These are phyloP conservation scores for Melanotaenia nigrans DNA, from an alignment of 2,797 vertebrate species.

Conservation along the genomic window DNA sequence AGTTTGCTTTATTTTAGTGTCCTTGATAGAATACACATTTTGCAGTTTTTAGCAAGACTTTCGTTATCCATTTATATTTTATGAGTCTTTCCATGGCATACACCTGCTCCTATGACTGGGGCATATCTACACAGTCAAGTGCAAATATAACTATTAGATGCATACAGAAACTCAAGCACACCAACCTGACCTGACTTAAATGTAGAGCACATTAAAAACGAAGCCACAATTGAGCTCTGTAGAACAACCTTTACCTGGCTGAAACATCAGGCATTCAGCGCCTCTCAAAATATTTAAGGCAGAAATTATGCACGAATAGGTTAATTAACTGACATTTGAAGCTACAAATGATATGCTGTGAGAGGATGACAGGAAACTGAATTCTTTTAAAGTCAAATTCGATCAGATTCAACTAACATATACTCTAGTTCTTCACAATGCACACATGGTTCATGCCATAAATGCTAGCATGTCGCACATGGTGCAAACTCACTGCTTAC, in stretches of 20 bases:
- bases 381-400: no score
- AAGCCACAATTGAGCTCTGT: no score
- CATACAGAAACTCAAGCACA: no score
- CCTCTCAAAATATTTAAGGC: not conserved
- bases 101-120: not conserved
- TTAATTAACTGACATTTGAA: slow-evolving; percentile 16
- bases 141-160: not conserved
- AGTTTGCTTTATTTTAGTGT: no score
- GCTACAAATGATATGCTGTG: slow-evolving; percentile 8
- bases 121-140: not conserved
- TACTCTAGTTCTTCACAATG: no score
- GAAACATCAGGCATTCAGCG: not conserved
- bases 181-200: not conserved
- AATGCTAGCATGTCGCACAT: not conserved
- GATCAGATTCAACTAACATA: not conserved
- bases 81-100: not conserved
- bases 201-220: no score
- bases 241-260: not conserved
- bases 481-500: slow-evolving; percentile 1
- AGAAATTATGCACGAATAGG: slow-evolving; percentile 1
- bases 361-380: not conserved
- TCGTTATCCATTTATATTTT: not conserved
- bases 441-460: not conserved
- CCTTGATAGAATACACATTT: no score
- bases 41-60: no score